phyloP scores from a whole-genome alignment of 2,888 invertebrate genomes.

The Adineta ricciae region DNA sequence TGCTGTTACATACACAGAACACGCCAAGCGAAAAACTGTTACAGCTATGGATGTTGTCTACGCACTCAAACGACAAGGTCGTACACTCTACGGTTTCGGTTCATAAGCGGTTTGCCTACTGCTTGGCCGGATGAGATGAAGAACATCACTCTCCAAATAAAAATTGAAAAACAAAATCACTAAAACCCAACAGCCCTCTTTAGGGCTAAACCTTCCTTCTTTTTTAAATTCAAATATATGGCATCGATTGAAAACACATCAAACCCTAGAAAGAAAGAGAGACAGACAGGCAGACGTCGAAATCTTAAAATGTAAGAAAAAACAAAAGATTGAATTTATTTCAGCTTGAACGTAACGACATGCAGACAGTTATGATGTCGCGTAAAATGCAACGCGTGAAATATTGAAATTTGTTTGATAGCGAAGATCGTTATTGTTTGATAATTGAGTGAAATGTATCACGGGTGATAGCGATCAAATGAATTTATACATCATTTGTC shows the following conservation, averaged over 20 bases:
- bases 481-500: too few species aligned
- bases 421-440: background rate
- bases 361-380: background rate
- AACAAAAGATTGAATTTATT: too few species aligned
- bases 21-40: slow-evolving; percentile 75
- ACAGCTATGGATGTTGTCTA: slow-evolving; percentile 80
- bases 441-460: background rate
- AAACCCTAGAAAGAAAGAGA: too few species aligned
- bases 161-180: background rate
- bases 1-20: slow-evolving; percentile 75
- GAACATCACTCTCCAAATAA: background rate
- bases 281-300: too few species aligned
- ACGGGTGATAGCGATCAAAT: too few species aligned
- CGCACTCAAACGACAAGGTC: slow-evolving; percentile 70
- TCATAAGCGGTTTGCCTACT: background rate
- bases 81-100: slow-evolving; percentile 70
- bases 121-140: background rate
- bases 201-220: slow-evolving; percentile 26
- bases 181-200: slow-evolving; percentile 32
- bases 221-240: background rate
- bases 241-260: background rate
- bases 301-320: too few species aligned
- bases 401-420: background rate
- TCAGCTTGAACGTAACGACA: too few species aligned
- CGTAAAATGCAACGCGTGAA: background rate